Evolutionary conservation across 2,888 invertebrate species (phyloP).

Genomic region (Eupithecia dodoneata): DNA sequence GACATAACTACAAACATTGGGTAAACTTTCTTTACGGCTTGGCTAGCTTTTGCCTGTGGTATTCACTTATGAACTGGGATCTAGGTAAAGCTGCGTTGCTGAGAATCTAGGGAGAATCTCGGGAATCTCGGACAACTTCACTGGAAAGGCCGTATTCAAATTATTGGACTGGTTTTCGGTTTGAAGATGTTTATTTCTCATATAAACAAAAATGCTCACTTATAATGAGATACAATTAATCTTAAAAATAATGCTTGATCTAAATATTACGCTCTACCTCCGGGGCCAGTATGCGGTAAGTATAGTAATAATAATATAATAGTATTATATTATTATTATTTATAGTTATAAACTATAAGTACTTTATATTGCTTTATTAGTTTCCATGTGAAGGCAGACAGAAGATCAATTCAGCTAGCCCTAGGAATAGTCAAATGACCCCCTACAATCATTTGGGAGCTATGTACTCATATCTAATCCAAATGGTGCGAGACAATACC

Average conservation of each 20-base stretch:
- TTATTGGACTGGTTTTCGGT: not conserved
- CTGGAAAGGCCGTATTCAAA: not conserved
- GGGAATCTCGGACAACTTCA: not conserved
- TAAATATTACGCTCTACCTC: too few species aligned
- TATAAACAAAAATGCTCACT: too few species aligned
- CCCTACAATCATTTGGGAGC: not conserved
- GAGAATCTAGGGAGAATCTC: not conserved
- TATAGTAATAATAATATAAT: too few species aligned
- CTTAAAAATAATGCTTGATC: too few species aligned
- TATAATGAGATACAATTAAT: too few species aligned
- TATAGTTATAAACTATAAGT: too few species aligned
- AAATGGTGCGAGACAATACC: not conserved
- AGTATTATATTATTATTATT: too few species aligned
- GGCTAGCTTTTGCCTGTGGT: not conserved
- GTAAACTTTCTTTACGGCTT: slow-evolving; percentile 37
- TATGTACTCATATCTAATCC: too few species aligned
- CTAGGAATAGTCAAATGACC: not conserved
- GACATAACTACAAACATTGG: slow-evolving; percentile 37
- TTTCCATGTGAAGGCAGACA: not conserved
- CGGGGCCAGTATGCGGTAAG: too few species aligned
- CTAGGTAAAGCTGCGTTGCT: not conserved
- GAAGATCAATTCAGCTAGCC: not conserved
- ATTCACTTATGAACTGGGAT: not conserved
- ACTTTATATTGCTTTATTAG: too few species aligned
- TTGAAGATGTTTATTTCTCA: not conserved